Evolutionary conservation across 2,888 invertebrate species (phyloP), one percentile per base, ranked within the genome.

Genomic region (Dolichomitus sp.): DNA sequence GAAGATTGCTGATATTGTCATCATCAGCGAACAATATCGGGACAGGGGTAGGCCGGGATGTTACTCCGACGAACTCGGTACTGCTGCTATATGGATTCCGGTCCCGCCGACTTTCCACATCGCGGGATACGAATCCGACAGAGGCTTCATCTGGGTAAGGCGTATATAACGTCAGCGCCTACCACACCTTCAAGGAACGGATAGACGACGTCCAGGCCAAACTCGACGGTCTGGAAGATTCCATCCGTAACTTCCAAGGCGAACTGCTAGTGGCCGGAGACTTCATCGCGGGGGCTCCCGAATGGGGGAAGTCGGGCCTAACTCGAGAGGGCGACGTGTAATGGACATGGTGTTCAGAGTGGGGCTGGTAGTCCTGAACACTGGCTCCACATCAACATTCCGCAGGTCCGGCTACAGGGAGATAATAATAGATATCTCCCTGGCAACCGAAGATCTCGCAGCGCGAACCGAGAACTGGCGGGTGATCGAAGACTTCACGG

Each of bases 291-390:
- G 81, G 65, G 40, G 82, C 85, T 7, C 11, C 54, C 5, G 85
- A 86, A 40, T 87, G 83, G 85, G 81, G 12, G 82, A 83, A 81
- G 23, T 70, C n/a, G 4, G n/a, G 11, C 52, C 81, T 0, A 61
- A 85, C 70, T 78, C 23, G 14, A 68, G 84, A 52, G 83, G 81
- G 11, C 77, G 69, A 37, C 63, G 65, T 0, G 52, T 86, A 3
- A 23, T 85, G 54, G 87, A 87, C 50, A 82, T 87, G 81, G 78
- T 65, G 0, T 65, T 84, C 27, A 83, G 85, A 40, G 50, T 50
- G 6, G 75, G 75, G 23, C 79, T 87, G 30, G 48, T 78, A 2
- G 66, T 87, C 2, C 57, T 83, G 1, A 87, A 87, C 70, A 78
- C 40, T 12, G 84, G 75, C 4, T 57, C 40, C 3, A 65, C 74